Conservation (phyloP, 2,113 vertebrate species). For the Sprattus sprattus region DNA sequence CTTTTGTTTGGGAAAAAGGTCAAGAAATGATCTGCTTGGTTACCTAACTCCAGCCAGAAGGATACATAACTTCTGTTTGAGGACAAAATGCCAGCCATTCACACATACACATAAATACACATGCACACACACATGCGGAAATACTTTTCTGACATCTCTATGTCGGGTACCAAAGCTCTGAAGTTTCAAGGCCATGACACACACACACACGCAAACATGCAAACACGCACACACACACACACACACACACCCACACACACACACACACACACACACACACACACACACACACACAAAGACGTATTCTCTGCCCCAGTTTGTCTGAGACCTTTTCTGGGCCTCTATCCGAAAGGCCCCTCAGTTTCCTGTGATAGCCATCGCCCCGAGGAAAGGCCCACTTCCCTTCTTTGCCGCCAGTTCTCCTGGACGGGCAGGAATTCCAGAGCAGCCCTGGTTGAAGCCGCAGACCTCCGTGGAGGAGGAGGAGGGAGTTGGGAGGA, state of each 20-base stretch:
- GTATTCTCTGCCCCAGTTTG: not conserved
- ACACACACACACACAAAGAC: not conserved
- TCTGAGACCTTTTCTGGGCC: constrained; percentile 9
- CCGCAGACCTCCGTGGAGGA: not conserved
- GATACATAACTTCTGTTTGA: not conserved
- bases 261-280: not conserved
- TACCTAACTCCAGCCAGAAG: not conserved
- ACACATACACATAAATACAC: not conserved
- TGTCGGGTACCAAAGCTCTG: not conserved
- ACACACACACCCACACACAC: too few relatives aligned
- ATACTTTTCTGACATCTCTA: not conserved
- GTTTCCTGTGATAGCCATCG: constrained; percentile 16
- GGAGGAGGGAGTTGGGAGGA: not conserved
- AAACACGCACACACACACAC: not conserved
- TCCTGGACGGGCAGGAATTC: constrained; percentile 14
- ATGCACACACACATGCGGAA: not conserved
- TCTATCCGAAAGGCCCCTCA: not conserved
- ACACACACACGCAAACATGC: not conserved
- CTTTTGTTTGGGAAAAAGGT: not conserved
- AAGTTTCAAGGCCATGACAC: not conserved
- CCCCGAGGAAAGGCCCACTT: constrained; percentile 1
- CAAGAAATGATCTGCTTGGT: not conserved
- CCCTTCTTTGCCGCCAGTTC: not conserved
- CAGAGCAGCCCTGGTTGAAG: not conserved
- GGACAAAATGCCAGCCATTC: not conserved